Conservation (phyloP, 1,140 invertebrate genomes). For the Pogonomyrmex californicus region DNA sequence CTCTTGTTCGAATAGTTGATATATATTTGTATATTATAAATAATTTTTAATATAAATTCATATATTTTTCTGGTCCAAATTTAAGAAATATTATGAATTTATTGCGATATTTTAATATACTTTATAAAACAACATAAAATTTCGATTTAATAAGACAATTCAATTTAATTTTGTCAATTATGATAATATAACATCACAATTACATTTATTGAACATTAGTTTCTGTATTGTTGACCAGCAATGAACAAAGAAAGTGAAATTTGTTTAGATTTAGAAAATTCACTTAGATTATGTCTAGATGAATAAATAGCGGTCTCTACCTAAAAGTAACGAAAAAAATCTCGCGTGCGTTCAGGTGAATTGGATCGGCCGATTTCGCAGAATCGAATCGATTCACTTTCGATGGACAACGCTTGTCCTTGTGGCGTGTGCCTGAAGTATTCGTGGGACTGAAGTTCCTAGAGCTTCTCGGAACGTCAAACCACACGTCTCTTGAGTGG, state of each 20-base stretch:
- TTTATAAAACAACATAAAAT: not conserved
- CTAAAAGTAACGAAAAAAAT: slow-evolving; percentile 55
- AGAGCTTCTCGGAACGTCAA: slow-evolving; percentile 71
- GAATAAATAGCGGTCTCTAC: slow-evolving; percentile 36
- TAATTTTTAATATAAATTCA: not conserved
- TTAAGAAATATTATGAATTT: not conserved
- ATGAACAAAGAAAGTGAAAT: not conserved
- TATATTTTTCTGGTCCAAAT: too few species aligned
- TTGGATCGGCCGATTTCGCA: slow-evolving; percentile 66
- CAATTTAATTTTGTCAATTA: slow-evolving; percentile 62
- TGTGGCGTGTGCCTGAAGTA: slow-evolving; percentile 49
- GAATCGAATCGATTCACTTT: slow-evolving; percentile 53
- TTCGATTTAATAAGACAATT: not conserved
- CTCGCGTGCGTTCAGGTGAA: slow-evolving; percentile 45
- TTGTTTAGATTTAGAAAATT: not conserved
- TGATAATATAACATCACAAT: slow-evolving; percentile 66
- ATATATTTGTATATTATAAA: not conserved
- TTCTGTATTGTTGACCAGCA: not conserved
- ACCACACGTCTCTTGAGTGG: slow-evolving; percentile 46
- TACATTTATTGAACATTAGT: not conserved
- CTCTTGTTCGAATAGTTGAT: not conserved
- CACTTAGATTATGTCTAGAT: not conserved
- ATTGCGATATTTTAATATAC: not conserved
- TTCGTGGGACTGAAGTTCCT: slow-evolving; percentile 59
- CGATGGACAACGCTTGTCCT: slow-evolving; percentile 68